Percentiles rank a stretch among this genome's conserved stretches.
Evolutionary conservation across 2,113 vertebrate species (phyloP).

Genomic region (Trinectes maculatus): DNA sequence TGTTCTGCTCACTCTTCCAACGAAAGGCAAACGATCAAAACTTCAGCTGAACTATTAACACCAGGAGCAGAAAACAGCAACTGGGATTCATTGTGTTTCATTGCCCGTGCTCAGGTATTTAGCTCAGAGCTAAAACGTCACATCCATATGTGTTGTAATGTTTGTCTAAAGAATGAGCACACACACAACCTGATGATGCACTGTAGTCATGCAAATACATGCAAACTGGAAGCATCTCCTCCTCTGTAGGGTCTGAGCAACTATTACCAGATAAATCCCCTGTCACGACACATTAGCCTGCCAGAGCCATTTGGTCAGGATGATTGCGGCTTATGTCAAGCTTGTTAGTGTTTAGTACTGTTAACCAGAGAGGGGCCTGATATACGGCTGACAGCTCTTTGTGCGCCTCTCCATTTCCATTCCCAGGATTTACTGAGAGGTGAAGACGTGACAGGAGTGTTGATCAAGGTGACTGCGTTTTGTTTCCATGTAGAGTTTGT

Average conservation of each 20-base stretch:
- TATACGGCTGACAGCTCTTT: slow-evolving; percentile 46
- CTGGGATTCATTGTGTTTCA: not conserved
- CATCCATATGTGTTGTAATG: not conserved
- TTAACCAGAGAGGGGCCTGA: slow-evolving; percentile 56
- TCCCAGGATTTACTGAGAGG: slow-evolving; percentile 27
- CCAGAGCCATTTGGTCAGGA: slow-evolving; percentile 64
- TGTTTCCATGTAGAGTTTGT: not conserved
- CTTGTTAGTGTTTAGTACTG: slow-evolving; percentile 74
- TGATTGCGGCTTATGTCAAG: slow-evolving; percentile 76
- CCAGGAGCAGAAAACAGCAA: not conserved
- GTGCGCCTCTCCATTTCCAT: slow-evolving; percentile 10
- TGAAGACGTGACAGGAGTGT: slow-evolving; percentile 23
- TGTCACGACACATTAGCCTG: slow-evolving; percentile 76
- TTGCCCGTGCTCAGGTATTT: not conserved
- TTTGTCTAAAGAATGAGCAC: not conserved
- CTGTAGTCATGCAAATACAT: slow-evolving; percentile 27
- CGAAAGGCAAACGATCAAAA: not conserved
- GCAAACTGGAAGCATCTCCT: slow-evolving; percentile 33
- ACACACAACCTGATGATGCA: not conserved
- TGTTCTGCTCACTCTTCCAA: not conserved
- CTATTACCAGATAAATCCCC: slow-evolving; percentile 68
- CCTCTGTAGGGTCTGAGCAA: slow-evolving; percentile 43
- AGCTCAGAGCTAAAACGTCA: not conserved
- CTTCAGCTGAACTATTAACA: not conserved
- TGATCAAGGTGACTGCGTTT: slow-evolving; percentile 19